Evolutionary conservation across 2,113 vertebrate species (phyloP), one percentile per base, ranked within the genome.

Genomic region (Ellobius talpinus): DNA sequence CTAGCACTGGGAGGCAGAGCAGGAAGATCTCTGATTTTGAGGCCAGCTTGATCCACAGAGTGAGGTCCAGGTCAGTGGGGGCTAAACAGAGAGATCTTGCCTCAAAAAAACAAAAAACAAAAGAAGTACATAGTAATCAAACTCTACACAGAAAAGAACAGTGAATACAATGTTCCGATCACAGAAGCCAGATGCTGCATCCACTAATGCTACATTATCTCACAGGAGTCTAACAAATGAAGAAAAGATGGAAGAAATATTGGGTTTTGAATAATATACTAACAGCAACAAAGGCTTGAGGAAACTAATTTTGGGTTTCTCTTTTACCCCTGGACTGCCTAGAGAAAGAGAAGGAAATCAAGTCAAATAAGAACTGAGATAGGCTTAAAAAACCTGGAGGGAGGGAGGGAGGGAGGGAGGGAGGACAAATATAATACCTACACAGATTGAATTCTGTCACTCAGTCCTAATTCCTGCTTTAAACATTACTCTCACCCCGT

Each of bases 131-230:
- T n/a, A 93, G 91, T 88, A 23, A 78, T 72, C 24, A 61, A 0
- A 61, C 3, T 76, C 5, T 58, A 58, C 8, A 7, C 2, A 79
- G 13, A 90, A 77, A 33, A 78, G 36, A 72, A n/a, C 36, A 42
- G n/a, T 50, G 50, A 89, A 63, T n/a, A 70, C 12, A 78, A 89
- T 5, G 89, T 91, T 50, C 87, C 55, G 92, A 93, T 45, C 23
- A 84, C 7, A 97, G 88, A 39, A 33, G 73, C 61, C 47, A 68
- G 73, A 87, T 21, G 63, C 19, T 77, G 61, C 3, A 76, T 14
- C 33, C 0, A 87, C 5, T 77, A 87, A 95, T 91, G 42, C 11
- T 87, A n/a, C 7, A 24, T 33, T 19, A 8, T 90, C 78, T 76
- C 61, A 77, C 47, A 36, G 33, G 87, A 68, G 13, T 42, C 39